phyloP scores from a whole-genome alignment of 2,113 vertebrate genomes.

The Crotophaga sulcirostris region DNA sequence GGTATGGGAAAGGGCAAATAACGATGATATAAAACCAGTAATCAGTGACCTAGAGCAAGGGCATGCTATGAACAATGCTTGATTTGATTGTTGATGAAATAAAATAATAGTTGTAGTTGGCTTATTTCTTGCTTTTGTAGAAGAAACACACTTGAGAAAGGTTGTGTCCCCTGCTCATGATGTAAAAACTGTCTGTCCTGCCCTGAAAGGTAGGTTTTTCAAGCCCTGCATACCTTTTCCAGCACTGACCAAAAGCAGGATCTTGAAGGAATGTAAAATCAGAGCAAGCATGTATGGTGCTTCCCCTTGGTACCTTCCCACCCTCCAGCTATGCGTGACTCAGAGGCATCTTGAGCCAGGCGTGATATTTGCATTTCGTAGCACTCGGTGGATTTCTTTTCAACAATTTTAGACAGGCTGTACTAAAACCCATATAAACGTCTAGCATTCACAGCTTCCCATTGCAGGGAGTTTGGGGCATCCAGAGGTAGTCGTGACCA shows the following conservation, averaged over 20 bases:
- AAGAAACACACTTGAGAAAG: neutral
- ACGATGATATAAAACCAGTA: neutral
- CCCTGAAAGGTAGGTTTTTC: neutral
- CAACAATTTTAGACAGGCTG: neutral
- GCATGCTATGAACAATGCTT: neutral
- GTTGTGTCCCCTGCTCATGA: neutral
- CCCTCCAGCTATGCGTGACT: neutral
- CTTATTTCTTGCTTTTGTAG: neutral
- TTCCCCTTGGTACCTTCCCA: neutral
- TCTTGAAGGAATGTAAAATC: neutral
- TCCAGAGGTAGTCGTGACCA: neutral
- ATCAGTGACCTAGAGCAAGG: neutral
- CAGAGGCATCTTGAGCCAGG: neutral
- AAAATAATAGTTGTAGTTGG: neutral
- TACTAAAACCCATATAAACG: fast-evolving
- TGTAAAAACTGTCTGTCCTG: neutral
- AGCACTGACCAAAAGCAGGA: neutral
- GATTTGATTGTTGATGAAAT: neutral
- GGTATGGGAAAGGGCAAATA: neutral
- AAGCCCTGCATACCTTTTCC: neutral
- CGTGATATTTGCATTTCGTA: neutral
- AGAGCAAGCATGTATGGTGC: neutral
- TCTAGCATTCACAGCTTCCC: neutral
- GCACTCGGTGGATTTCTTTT: neutral
- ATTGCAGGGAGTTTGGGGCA: neutral